These are phyloP conservation scores for Epizoanthus ramosus DNA, from an alignment of 92 coral and sea anemone species.

Conservation along the genomic window DNA sequence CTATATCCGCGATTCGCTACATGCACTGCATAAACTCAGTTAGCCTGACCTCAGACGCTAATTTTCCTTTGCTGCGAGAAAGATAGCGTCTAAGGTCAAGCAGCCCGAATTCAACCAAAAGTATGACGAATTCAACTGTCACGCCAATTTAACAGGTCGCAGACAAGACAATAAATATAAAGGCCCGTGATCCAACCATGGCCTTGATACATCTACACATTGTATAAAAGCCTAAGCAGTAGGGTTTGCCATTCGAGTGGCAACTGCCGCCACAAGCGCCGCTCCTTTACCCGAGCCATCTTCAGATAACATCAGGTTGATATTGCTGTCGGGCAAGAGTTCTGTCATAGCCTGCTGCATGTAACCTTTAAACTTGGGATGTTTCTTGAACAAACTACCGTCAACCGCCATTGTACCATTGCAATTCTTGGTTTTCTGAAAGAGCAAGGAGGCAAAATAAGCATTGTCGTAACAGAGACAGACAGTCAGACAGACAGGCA, in stretches of 20 bases:
- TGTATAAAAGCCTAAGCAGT: too few species aligned
- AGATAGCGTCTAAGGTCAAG: too few species aligned
- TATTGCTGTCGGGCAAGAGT: constrained; percentile 70
- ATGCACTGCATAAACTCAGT: too few species aligned
- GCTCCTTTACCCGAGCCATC: constrained; percentile 99
- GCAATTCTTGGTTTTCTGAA: constrained; percentile 77
- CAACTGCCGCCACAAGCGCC: constrained; percentile 95
- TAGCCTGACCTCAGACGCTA: too few species aligned
- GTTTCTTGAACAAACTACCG: constrained; percentile 92
- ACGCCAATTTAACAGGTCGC: constrained; percentile 1
- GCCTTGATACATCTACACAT: neutral
- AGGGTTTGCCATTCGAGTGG: constrained; percentile 37
- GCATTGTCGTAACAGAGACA: neutral
- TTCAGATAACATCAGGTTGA: constrained; percentile 91
- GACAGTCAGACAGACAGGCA: too few species aligned
- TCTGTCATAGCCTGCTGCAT: constrained; percentile 87
- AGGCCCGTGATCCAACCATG: neutral
- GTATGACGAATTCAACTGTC: neutral
- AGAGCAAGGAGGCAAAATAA: constrained; percentile 8
- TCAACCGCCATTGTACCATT: constrained; percentile 90
- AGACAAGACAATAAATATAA: neutral
- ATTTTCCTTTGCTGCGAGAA: too few species aligned
- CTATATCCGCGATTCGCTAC: too few species aligned
- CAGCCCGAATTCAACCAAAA: too few species aligned
- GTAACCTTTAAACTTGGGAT: constrained; percentile 92